phyloP scores from a whole-genome alignment of 2,113 vertebrate species.

The Athene cunicularia region DNA sequence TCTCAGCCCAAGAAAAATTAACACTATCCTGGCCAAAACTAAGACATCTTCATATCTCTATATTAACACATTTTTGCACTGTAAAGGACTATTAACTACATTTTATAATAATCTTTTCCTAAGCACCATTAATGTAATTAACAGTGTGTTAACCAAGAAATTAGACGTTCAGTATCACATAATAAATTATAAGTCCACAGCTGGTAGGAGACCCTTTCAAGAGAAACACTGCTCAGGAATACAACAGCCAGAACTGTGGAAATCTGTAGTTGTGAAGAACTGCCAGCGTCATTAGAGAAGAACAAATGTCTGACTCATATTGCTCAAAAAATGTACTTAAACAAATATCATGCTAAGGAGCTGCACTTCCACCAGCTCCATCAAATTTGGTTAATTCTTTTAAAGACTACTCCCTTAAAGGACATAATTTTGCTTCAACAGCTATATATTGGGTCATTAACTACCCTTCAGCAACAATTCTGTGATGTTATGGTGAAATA shows the following conservation, averaged over 20 bases:
- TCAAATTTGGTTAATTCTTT: neutral
- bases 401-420: neutral
- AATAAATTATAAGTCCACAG: slow-evolving; percentile 39
- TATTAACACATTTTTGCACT: slow-evolving; percentile 7
- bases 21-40: too few species aligned
- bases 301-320: slow-evolving; percentile 22
- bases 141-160: slow-evolving; percentile 44
- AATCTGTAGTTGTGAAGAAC: slow-evolving; percentile 18
- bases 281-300: neutral
- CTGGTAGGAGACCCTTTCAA: slow-evolving; percentile 14
- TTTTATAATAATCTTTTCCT: slow-evolving; percentile 56
- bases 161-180: slow-evolving; percentile 11
- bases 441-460: slow-evolving; percentile 15
- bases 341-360: slow-evolving; percentile 26
- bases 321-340: neutral
- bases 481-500: neutral
- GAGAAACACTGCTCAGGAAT: neutral
- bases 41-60: neutral
- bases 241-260: neutral
- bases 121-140: slow-evolving; percentile 65
- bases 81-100: slow-evolving; percentile 47
- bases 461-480: neutral
- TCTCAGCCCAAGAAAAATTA: too few species aligned
- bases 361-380: neutral
- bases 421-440: neutral